Percentiles rank a stretch among this genome's conserved stretches.
phyloP scores from a whole-genome alignment of 2,113 vertebrate genomes.

The Cichladusa arquata region DNA sequence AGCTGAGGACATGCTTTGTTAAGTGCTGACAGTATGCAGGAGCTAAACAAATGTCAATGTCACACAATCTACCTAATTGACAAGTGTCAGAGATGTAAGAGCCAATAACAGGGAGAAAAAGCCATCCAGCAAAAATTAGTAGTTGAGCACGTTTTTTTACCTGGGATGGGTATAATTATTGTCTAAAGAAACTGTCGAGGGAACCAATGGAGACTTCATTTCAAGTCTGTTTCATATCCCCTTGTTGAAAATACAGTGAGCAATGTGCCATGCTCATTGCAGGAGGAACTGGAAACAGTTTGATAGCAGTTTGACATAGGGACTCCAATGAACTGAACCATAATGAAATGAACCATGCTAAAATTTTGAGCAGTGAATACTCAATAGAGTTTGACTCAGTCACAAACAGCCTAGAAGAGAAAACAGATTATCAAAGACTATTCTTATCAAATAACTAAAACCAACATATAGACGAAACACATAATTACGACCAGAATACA shows the following conservation, averaged over 20 bases:
- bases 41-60: neutral
- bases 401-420: neutral
- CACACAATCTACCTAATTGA: neutral
- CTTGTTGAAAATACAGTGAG: neutral
- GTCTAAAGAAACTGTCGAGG: neutral
- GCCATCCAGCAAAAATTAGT: neutral
- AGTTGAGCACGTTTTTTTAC: neutral
- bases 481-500: neutral
- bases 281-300: neutral
- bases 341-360: neutral
- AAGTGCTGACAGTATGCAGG: neutral
- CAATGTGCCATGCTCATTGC: neutral
- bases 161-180: neutral
- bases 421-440: neutral
- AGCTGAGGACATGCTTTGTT: neutral
- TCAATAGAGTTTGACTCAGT: neutral
- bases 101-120: neutral
- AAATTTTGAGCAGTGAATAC: neutral
- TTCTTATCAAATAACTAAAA: neutral
- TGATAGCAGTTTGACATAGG: neutral
- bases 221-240: neutral
- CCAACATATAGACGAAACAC: neutral
- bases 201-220: neutral
- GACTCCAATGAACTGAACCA: neutral
- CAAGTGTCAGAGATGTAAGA: neutral